Evolutionary conservation across 2,888 invertebrate genomes (phyloP), one percentile per base, ranked within the genome.

Genomic region (Stenodera caucasica): DNA sequence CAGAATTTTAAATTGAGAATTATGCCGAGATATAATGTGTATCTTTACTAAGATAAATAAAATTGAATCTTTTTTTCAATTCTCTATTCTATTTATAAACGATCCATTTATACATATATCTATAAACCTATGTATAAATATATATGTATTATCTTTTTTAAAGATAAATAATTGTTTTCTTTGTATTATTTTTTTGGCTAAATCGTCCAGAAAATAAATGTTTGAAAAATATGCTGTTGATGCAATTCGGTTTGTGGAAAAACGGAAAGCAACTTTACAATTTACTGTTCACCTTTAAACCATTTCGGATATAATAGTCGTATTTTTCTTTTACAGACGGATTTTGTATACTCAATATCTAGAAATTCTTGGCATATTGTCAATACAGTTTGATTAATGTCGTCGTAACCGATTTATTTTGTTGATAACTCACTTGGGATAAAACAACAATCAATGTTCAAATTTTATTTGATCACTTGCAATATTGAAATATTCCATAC

Each of bases 311-410:
- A 63, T 67, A 67, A 67, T 67, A 60, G 64, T 57, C 58, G 62
- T 61, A 64, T 64, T 66, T 67, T 67, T 67, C 65, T 67, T 40
- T 40, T 61, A 53, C 32, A 60, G 60, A 63, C 59, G 56, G 62
- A 64, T 67, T 66, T 64, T 62, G 61, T 67, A 61, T 63, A 61
- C 55, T 61, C 61, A 65, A 66, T 66, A 45, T 66, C 61, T 65
- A 55, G 61, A 60, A 66, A 65, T 65, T 65, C 65, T 63, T 64
- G 65, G 64, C 64, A 64, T 61, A 49, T 60, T 64, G 63, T 66
- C 58, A 57, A 61, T 67, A 64, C 60, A 57, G 55, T 59, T 53
- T 55, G 58, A 63, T 66, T 66, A 64, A 64, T 66, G 64, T 63
- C 57, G 55, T 64, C 59, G 54, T 63, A 56, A 56, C 55, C 49